Percentiles rank a stretch among this genome's conserved stretches.
Conservation (phyloP, 2,888 invertebrate genomes). For the Cataglyphis albicans region DNA sequence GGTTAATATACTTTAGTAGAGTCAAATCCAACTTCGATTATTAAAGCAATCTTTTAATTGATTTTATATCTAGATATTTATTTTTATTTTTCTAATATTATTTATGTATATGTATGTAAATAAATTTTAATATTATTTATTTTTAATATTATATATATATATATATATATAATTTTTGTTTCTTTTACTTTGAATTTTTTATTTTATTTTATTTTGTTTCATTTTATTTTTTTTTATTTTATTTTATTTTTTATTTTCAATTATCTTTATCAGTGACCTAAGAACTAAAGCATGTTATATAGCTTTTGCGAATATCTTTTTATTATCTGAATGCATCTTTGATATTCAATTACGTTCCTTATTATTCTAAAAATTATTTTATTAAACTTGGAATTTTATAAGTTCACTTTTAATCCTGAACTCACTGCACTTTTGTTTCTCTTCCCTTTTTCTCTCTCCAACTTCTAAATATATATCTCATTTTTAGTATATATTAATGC, state of each 20-base stretch:
- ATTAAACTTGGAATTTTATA: neutral
- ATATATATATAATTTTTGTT: neutral
- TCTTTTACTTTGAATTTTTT: neutral
- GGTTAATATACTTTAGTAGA: neutral
- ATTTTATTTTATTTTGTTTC: too few species aligned
- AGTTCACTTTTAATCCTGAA: too few species aligned
- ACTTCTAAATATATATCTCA: too few species aligned
- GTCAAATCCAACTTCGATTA: neutral
- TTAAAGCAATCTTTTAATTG: too few species aligned
- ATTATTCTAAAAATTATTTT: neutral
- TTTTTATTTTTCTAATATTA: neutral
- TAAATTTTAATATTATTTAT: neutral
- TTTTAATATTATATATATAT: neutral
- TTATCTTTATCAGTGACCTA: neutral
- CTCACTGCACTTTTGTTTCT: too few species aligned
- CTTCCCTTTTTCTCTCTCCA: too few species aligned
- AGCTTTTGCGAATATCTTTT: neutral
- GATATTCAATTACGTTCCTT: neutral
- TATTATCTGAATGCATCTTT: neutral
- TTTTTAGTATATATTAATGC: too few species aligned
- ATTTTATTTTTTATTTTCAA: neutral
- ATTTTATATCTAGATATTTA: neutral
- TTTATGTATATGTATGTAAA: too few species aligned
- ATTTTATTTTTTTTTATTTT: too few species aligned
- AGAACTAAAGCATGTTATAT: neutral